These are phyloP conservation scores for Acyrthosiphon pisum DNA, from an alignment of 1,140 invertebrate genomes.

Conservation along the genomic window DNA sequence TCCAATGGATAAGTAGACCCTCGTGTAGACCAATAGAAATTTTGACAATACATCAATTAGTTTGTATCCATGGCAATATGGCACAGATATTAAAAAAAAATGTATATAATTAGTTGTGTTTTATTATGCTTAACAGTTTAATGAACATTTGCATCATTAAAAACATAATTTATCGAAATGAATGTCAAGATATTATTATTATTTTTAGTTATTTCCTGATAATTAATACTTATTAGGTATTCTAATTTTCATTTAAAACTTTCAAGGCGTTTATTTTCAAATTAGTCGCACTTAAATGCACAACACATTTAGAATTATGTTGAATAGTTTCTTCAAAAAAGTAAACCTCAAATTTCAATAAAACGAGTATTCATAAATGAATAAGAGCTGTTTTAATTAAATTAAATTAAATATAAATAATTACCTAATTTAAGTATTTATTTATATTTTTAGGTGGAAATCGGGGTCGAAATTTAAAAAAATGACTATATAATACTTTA, in stretches of 20 bases:
- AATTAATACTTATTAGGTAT: conserved; percentile 4
- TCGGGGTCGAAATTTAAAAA: no score
- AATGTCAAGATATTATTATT: background rate
- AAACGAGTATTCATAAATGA: background rate
- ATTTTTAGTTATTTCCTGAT: background rate
- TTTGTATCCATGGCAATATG: background rate
- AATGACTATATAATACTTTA: no score
- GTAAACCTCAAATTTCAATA: background rate
- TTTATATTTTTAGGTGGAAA: no score
- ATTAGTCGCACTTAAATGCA: background rate
- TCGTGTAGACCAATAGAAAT: background rate
- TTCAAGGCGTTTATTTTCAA: background rate
- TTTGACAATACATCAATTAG: conserved; percentile 14
- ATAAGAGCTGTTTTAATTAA: background rate
- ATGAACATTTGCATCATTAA: conserved; percentile 43
- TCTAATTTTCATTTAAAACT: conserved; percentile 7
- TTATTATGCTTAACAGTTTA: conserved; percentile 50
- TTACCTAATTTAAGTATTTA: no score
- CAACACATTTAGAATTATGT: background rate
- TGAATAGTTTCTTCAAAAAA: background rate
- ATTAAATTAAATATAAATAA: no score
- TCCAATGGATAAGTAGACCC: conserved; percentile 42
- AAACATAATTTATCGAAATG: conserved; percentile 46
- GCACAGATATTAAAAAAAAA: background rate
- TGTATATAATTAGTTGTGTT: conserved; percentile 26